Conservation (phyloP, 1,140 invertebrate species). For the Pantala flavescens region DNA sequence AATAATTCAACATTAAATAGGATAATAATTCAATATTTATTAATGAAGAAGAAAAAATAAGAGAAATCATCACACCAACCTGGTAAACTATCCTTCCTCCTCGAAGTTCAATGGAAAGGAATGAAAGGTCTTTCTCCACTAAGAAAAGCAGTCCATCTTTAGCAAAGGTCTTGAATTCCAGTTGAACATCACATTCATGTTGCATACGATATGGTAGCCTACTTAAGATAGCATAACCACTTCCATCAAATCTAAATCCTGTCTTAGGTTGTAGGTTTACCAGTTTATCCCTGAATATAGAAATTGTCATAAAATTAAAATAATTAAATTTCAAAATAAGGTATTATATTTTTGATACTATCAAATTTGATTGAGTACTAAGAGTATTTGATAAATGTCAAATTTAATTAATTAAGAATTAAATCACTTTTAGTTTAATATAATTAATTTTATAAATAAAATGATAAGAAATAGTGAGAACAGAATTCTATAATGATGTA, state of each 20-base stretch:
- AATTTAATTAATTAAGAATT: too few species aligned
- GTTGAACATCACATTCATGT: constrained; percentile 45
- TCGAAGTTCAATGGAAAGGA: constrained; percentile 72
- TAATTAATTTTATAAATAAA: too few species aligned
- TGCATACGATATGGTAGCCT: constrained; percentile 42
- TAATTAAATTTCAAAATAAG: constrained; percentile 14
- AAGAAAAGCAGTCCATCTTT: constrained; percentile 80
- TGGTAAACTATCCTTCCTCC: constrained; percentile 63
- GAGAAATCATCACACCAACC: constrained; percentile 30
- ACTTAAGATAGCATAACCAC: constrained; percentile 66
- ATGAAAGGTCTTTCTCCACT: constrained; percentile 60
- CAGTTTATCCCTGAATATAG: constrained; percentile 45
- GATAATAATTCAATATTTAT: too few species aligned
- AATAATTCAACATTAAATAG: too few species aligned
- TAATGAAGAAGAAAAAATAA: too few species aligned
- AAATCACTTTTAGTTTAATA: too few species aligned
- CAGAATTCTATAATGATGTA: too few species aligned
- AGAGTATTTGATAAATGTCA: too few species aligned
- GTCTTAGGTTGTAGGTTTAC: constrained; percentile 48
- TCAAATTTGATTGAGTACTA: too few species aligned
- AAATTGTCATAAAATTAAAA: constrained; percentile 22
- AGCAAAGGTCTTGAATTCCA: constrained; percentile 79
- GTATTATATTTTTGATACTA: too few species aligned
- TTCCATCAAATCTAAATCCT: constrained; percentile 75
- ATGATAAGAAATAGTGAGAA: too few species aligned